These are phyloP conservation scores for Triplophysa siluroides DNA, from an alignment of 2,113 vertebrate species.

Conservation along the genomic window DNA sequence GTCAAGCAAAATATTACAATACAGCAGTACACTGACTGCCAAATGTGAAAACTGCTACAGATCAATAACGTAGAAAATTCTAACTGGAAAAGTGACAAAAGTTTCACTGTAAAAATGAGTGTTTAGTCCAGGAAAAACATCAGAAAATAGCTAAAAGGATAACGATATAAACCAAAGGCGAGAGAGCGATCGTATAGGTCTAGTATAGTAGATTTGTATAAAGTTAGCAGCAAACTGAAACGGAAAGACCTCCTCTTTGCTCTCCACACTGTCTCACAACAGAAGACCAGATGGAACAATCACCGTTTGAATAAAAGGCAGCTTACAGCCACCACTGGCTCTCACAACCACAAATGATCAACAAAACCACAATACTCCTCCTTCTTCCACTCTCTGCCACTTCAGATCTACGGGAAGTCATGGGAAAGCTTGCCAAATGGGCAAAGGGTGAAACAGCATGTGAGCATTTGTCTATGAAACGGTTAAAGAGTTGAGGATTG, in stretches of 20 bases:
- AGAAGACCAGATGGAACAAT: conserved; percentile 31
- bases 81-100: too few species aligned
- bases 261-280: conserved; percentile 41
- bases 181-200: conserved; percentile 3
- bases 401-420: conserved; percentile 10
- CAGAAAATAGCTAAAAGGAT: not conserved
- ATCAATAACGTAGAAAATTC: too few species aligned
- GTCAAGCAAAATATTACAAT: not conserved
- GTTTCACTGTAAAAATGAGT: too few species aligned
- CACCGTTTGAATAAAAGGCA: conserved; percentile 20
- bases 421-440: conserved; percentile 35
- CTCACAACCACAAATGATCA: conserved; percentile 22
- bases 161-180: conserved; percentile 9
- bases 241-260: conserved; percentile 35
- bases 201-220: conserved; percentile 25
- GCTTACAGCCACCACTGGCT: not conserved
- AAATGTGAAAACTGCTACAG: too few species aligned
- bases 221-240: conserved; percentile 24
- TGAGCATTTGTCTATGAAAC: conserved; percentile 1
- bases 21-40: not conserved
- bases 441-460: conserved; percentile 23
- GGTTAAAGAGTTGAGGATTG: not conserved
- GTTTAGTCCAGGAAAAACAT: too few species aligned
- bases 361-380: conserved; percentile 1
- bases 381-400: not conserved